phyloP scores from a whole-genome alignment of 2,113 vertebrate genomes.

The Mungos mungo region DNA sequence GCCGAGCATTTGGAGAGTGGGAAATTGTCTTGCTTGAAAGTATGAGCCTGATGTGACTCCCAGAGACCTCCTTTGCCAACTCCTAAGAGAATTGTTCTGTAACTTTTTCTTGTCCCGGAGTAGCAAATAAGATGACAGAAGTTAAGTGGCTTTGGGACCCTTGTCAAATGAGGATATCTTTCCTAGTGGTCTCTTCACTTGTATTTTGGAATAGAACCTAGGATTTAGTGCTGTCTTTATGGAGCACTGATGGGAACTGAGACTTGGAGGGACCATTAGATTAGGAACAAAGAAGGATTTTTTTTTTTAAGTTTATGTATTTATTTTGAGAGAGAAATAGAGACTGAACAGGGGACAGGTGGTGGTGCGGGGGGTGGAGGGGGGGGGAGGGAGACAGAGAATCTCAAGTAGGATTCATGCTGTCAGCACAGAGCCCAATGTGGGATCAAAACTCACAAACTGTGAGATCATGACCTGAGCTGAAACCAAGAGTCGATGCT shows the following conservation, averaged over 20 bases:
- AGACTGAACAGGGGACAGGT: too few species aligned
- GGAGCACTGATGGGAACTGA: not conserved
- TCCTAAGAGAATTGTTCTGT: not conserved
- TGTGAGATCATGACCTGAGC: too few species aligned
- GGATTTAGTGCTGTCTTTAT: not conserved
- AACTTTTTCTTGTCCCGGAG: not conserved
- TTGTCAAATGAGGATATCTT: conserved; percentile 26
- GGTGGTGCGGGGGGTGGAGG: too few species aligned
- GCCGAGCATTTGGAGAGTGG: not conserved
- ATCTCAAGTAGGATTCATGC: too few species aligned
- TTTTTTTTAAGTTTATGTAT: not conserved
- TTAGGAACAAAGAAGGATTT: not conserved
- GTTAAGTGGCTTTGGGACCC: not conserved
- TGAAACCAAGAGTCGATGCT: too few species aligned
- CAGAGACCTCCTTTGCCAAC: not conserved
- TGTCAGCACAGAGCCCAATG: too few species aligned
- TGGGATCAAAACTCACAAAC: too few species aligned
- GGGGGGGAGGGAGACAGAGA: too few species aligned
- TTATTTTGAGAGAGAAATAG: too few species aligned
- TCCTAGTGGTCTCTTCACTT: not conserved
- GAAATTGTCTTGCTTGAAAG: not conserved
- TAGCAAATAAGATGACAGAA: not conserved
- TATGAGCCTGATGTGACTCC: not conserved
- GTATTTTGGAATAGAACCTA: not conserved
- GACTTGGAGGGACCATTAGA: not conserved